Percentiles rank a stretch among this genome's conserved stretches.
Conservation (phyloP, 2,113 vertebrate genomes). For the Uria aalge region DNA sequence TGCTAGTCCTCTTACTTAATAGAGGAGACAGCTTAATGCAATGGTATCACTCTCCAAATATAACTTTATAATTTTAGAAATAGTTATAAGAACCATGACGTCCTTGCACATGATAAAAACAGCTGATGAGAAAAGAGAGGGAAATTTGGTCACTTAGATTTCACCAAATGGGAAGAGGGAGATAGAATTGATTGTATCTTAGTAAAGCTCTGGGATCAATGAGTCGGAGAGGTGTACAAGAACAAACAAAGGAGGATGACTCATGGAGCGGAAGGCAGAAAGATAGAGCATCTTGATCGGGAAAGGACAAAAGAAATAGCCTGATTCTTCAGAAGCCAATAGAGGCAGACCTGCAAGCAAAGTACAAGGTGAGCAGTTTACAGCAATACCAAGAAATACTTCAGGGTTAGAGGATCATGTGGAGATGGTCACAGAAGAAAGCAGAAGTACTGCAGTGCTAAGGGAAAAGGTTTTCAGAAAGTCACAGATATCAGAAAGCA, state of each 20-base stretch:
- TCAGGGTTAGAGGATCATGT: constrained; percentile 63
- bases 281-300: constrained; percentile 35
- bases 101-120: not conserved
- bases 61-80: not conserved
- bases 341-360: constrained; percentile 44
- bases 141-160: not conserved
- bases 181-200: not conserved
- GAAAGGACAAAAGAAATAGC: constrained; percentile 50
- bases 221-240: not conserved
- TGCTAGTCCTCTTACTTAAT: not conserved
- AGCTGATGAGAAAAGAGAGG: not conserved
- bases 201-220: not conserved
- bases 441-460: constrained; percentile 49
- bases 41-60: not conserved
- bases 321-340: constrained; percentile 48
- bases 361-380: constrained; percentile 62
- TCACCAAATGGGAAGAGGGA: not conserved
- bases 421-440: constrained; percentile 69
- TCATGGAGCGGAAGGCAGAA: constrained; percentile 20
- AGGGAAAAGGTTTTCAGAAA: constrained; percentile 60
- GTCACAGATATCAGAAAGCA: constrained; percentile 46
- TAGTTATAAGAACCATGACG: not conserved
- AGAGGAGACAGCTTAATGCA: not conserved
- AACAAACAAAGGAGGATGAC: constrained; percentile 38
- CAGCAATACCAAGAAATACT: constrained; percentile 63